phyloP scores from a whole-genome alignment of 2,113 vertebrate genomes.

The Pelodiscus sinensis region DNA sequence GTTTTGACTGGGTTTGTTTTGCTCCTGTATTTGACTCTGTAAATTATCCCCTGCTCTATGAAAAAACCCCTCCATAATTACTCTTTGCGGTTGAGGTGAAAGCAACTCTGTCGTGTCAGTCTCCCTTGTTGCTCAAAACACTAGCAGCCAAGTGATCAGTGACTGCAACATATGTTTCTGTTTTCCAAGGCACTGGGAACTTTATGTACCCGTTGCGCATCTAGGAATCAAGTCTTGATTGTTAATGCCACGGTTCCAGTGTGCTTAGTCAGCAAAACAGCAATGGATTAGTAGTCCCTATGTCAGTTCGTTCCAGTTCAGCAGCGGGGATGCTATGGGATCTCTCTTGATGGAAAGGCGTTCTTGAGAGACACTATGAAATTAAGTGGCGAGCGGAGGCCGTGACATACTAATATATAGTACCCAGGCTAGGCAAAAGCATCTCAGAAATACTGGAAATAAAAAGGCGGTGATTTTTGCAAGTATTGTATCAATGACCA shows the following conservation, averaged over 20 bases:
- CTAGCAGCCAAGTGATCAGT: conserved; percentile 55
- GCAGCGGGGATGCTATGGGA: neutral
- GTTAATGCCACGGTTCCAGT: conserved; percentile 25
- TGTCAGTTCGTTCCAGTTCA: neutral
- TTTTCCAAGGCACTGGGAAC: conserved; percentile 60
- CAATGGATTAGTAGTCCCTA: neutral
- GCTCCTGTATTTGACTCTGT: neutral
- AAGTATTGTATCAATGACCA: neutral
- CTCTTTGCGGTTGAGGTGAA: conserved; percentile 50
- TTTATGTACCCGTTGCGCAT: conserved; percentile 59
- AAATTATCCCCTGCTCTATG: neutral
- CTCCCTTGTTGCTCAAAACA: conserved; percentile 56
- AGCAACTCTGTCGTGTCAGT: conserved; percentile 54
- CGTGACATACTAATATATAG: neutral
- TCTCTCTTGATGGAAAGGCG: neutral
- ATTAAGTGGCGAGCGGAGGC: neutral
- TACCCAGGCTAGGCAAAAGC: neutral
- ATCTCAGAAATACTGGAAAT: neutral
- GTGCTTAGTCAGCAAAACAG: conserved; percentile 22
- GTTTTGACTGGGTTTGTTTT: neutral
- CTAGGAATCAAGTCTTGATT: conserved; percentile 19
- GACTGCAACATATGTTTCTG: conserved; percentile 66
- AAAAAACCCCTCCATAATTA: conserved; percentile 41
- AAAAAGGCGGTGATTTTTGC: neutral
- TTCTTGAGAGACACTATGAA: neutral